phyloP scores from a whole-genome alignment of 1,140 invertebrate species.

The Zaprionus inermis region DNA sequence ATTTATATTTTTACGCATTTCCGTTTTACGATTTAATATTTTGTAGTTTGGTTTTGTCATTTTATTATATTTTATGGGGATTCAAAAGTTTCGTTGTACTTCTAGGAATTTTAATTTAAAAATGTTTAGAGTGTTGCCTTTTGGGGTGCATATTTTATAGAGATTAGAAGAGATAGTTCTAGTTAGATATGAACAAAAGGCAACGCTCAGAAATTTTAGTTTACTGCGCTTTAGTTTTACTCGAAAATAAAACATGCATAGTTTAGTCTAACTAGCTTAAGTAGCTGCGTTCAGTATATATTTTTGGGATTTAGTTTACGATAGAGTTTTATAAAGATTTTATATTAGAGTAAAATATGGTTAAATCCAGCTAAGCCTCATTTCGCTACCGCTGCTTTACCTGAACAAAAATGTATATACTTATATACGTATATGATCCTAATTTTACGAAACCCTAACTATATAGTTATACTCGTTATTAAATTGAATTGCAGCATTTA shows the following conservation, averaged over 20 bases:
- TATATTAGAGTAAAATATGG: slow-evolving; percentile 26
- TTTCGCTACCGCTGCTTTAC: slow-evolving; percentile 82
- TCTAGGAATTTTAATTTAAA: slow-evolving; percentile 35
- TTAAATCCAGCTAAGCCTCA: slow-evolving; percentile 83
- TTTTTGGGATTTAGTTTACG: slow-evolving; percentile 36
- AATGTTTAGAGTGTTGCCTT: slow-evolving; percentile 27
- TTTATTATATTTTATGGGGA: slow-evolving; percentile 18
- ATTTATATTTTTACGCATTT: slow-evolving; percentile 46
- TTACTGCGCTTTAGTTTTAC: slow-evolving; percentile 58
- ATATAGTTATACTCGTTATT: slow-evolving; percentile 1
- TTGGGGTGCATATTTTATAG: background rate
- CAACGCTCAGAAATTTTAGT: slow-evolving; percentile 42
- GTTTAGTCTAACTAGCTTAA: slow-evolving; percentile 58
- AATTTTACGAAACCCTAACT: slow-evolving; percentile 37
- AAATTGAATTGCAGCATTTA: slow-evolving; percentile 12
- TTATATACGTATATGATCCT: slow-evolving; percentile 11
- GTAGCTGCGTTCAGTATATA: slow-evolving; percentile 62
- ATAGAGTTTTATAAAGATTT: slow-evolving; percentile 21
- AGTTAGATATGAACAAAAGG: slow-evolving; percentile 21
- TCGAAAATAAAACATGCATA: slow-evolving; percentile 66
- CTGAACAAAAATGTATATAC: slow-evolving; percentile 34
- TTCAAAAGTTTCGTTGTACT: slow-evolving; percentile 23
- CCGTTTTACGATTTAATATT: slow-evolving; percentile 30
- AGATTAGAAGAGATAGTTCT: background rate
- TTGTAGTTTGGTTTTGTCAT: slow-evolving; percentile 20